These are phyloP conservation scores for Pycnonotus jocosus DNA, from an alignment of 2,113 vertebrate species.

Conservation along the genomic window DNA sequence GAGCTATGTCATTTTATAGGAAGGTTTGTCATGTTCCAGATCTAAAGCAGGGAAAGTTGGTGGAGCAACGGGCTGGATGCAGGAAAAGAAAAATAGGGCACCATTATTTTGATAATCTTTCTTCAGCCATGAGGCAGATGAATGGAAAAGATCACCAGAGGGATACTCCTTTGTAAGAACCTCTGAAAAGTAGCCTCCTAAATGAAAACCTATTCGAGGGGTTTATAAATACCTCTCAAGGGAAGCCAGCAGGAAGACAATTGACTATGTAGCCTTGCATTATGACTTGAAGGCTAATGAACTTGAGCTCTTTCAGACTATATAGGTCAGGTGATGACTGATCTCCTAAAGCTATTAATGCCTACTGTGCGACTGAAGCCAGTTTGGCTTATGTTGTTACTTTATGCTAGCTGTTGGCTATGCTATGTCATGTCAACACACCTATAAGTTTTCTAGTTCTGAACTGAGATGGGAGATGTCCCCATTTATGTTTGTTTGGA, in stretches of 20 bases:
- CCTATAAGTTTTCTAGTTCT: not conserved
- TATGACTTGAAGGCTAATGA: not conserved
- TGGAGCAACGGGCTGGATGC: not conserved
- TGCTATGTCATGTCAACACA: not conserved
- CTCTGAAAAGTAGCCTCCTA: not conserved
- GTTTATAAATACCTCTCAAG: not conserved
- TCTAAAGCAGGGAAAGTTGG: not conserved
- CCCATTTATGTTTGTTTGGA: not conserved
- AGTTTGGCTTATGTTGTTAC: not conserved
- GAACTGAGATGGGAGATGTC: not conserved
- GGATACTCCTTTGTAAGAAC: not conserved
- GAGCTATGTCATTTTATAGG: not conserved
- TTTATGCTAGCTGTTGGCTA: not conserved
- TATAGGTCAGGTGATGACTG: not conserved
- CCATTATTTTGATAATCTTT: not conserved
- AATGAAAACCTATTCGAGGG: not conserved
- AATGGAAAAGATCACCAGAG: not conserved
- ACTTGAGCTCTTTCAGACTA: not conserved
- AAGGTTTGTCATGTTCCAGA: fast-evolving
- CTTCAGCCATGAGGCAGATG: not conserved
- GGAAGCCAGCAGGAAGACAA: not conserved
- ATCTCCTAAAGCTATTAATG: not conserved
- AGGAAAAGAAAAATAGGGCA: not conserved
- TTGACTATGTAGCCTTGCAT: not conserved
- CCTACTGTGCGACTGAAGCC: not conserved